Evolutionary conservation across 2,797 vertebrate species (phyloP).

Genomic region (Spatula versicolor): DNA sequence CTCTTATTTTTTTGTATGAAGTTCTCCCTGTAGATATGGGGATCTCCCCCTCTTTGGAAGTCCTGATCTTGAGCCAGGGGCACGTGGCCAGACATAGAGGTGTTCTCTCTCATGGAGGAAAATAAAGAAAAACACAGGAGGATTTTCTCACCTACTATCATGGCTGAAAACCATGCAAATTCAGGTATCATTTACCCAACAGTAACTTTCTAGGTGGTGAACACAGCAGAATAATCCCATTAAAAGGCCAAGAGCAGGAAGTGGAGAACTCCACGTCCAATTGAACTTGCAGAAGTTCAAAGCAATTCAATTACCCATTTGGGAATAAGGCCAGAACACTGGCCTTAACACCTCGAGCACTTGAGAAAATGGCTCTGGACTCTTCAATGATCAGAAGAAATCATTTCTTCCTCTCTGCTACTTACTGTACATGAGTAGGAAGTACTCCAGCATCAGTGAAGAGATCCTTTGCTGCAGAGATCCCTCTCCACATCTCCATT

Average conservation of each 20-base stretch:
- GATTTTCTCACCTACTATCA: not conserved
- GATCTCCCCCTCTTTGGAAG: not conserved
- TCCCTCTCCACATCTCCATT: conserved; percentile 24
- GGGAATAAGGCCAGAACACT: conserved; percentile 60
- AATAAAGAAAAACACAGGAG: not conserved
- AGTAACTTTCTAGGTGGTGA: conserved; percentile 18
- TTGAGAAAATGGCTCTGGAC: conserved; percentile 56
- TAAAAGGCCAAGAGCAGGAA: not conserved
- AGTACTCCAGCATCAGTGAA: not conserved
- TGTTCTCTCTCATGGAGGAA: not conserved
- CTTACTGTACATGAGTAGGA: not conserved
- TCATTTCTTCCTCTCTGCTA: conserved; percentile 16
- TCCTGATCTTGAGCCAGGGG: not conserved
- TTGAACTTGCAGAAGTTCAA: conserved; percentile 53
- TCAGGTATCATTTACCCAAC: not conserved
- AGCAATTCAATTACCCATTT: conserved; percentile 63
- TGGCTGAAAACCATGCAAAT: not conserved
- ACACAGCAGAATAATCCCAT: conserved; percentile 38
- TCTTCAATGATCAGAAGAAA: conserved; percentile 41
- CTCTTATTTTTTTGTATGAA: not conserved
- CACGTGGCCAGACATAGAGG: rapidly evolving
- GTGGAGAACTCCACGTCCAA: conserved; percentile 9
- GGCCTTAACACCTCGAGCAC: conserved; percentile 48
- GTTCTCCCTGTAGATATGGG: not conserved
- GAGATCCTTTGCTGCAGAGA: conserved; percentile 18